Conservation (phyloP, 2,113 vertebrate species). For the Siniperca knerii region DNA sequence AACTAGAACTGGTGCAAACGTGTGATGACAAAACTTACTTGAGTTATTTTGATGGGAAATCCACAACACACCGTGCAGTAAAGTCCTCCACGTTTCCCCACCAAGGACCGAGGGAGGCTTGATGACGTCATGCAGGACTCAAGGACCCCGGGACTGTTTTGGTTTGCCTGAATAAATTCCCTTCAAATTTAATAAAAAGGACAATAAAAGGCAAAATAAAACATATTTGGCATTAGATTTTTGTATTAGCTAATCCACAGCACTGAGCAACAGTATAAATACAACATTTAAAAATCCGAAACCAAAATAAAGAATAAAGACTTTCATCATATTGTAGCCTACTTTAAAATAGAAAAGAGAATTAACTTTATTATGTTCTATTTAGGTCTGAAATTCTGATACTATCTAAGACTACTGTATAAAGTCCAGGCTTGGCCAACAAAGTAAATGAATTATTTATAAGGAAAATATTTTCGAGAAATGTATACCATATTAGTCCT, state of each 20-base stretch:
- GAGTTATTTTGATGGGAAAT: background rate
- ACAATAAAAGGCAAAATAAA: background rate
- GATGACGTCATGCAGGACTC: slow-evolving; percentile 42
- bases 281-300: background rate
- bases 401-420: background rate
- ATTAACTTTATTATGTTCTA: background rate
- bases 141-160: slow-evolving; percentile 62
- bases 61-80: background rate
- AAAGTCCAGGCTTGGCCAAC: background rate
- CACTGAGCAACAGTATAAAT: background rate
- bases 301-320: background rate
- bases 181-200: background rate
- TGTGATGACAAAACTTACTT: slow-evolving; percentile 15
- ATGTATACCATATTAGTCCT: background rate
- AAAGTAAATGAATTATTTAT: background rate
- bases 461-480: background rate
- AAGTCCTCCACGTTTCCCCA: slow-evolving; percentile 69
- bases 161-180: slow-evolving; percentile 71
- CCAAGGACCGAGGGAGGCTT: slow-evolving; percentile 1
- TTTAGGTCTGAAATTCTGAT: background rate
- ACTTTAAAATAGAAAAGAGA: background rate
- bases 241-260: background rate
- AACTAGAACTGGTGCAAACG: fast-evolving
- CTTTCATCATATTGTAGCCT: background rate
- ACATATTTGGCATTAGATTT: too few species aligned